These are phyloP conservation scores for Ursus arctos DNA, from an alignment of 2,113 vertebrate genomes.

Conservation along the genomic window DNA sequence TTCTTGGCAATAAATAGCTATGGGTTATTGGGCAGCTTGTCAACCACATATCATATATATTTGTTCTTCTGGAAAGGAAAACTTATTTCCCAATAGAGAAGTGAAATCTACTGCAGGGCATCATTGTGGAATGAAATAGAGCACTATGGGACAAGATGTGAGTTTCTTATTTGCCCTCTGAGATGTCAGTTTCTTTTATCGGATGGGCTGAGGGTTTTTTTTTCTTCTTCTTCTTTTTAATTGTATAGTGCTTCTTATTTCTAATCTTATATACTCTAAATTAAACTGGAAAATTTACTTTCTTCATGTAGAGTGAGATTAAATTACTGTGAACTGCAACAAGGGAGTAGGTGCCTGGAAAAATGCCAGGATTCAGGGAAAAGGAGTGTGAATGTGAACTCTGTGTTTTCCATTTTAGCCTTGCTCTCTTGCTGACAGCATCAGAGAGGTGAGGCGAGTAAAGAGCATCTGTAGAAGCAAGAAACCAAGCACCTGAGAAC, in stretches of 20 bases:
- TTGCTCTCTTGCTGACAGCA: slow-evolving; percentile 44
- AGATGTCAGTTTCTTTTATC: not conserved
- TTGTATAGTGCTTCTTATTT: slow-evolving; percentile 3
- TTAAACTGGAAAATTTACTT: slow-evolving; percentile 67
- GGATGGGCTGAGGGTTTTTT: not conserved
- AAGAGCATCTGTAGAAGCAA: slow-evolving; percentile 22
- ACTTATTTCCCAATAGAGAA: not conserved
- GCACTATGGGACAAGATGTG: not conserved
- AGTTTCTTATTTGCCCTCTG: slow-evolving; percentile 60
- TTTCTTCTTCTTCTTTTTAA: slow-evolving; percentile 28
- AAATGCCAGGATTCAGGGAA: slow-evolving; percentile 30
- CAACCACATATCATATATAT: slow-evolving; percentile 25
- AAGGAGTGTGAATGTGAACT: slow-evolving; percentile 31
- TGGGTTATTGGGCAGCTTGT: slow-evolving; percentile 27
- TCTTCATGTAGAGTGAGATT: accelerated
- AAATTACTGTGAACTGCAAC: slow-evolving; percentile 62
- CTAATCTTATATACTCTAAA: slow-evolving; percentile 36
- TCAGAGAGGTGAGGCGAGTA: not conserved
- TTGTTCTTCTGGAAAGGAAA: slow-evolving; percentile 52
- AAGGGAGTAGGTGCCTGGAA: slow-evolving; percentile 61
- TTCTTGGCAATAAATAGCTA: slow-evolving; percentile 47
- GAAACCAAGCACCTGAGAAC: not conserved
- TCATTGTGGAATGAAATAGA: not conserved
- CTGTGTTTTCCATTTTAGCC: slow-evolving; percentile 50
- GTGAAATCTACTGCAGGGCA: not conserved